Base-by-base conservation (phyloP, 1,140 invertebrate genomes). In the Semibalanus balanoides region DNA sequence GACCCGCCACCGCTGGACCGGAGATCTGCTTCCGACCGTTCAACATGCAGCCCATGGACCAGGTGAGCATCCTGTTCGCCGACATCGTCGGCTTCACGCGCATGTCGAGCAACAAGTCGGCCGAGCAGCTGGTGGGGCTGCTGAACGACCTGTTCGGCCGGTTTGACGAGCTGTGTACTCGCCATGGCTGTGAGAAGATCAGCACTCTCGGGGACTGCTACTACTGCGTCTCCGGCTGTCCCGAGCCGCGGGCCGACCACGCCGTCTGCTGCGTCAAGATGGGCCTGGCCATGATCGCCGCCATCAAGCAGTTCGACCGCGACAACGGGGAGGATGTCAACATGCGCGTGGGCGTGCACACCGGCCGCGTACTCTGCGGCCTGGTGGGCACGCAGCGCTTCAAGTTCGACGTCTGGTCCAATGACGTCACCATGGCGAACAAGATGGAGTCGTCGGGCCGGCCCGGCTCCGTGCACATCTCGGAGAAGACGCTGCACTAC, bases 31-130 rank as follows among this genome's bases (percentile, higher is more conserved):
- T 96, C 82, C 86, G 94, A 75, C 94, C 94, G 3, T 97, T 97
- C 81, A 96, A 95, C 81, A 98, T 98, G 94, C 92, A 93, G 82
- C 90, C 90, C 51, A 97, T 97, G 93, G 84, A 86, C 29, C 84
- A 88, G 80, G 88, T 89, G 30, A 87, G 92, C 83, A 98, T 99
- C 80, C 83, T 98, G n/a, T 99, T 98, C 83, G 96, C 96, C 40
- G 96, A 99, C 83, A 98, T 99, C 82, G 95, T 97, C 29, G 96
- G 96, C 9, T 98, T 99, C 83, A 99, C 96, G 0, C 92, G 90
- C 81, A 98, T 98, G 96, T 94, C 93, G 74, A 96, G 94, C 72
- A 98, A 95, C 78, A 99, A 98, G 86, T 90, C 89, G 85, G 89
- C 95, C 74, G 94, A 93, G 81, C 90, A 94, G 84, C 84, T 95